Conservation (phyloP, 1,140 invertebrate species). For the Drosophila orena region DNA sequence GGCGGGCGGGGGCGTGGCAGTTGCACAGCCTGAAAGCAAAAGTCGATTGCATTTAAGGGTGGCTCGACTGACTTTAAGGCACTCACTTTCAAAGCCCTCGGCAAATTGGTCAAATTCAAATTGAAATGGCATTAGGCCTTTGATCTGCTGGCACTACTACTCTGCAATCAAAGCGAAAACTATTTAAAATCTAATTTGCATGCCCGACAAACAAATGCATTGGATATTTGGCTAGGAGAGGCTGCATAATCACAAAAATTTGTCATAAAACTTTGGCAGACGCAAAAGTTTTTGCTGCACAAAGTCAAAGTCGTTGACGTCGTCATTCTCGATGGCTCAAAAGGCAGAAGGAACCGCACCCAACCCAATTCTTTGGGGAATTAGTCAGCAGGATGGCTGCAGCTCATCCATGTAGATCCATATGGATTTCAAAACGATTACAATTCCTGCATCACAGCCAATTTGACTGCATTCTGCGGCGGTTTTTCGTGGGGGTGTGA, state of each 20-base stretch:
- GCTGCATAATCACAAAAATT: constrained; percentile 73
- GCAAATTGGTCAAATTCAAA: constrained; percentile 74
- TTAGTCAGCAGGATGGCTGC: constrained; percentile 13
- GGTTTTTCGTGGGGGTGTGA: constrained; percentile 17
- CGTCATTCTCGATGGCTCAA: constrained; percentile 40
- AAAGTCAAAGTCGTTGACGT: constrained; percentile 55
- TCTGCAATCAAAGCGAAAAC: constrained; percentile 67
- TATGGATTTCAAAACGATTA: constrained; percentile 53
- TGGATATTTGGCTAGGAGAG: constrained; percentile 24
- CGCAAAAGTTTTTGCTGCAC: constrained; percentile 60
- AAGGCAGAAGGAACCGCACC: constrained; percentile 25
- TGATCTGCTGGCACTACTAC: constrained; percentile 30
- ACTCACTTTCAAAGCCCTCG: constrained; percentile 1
- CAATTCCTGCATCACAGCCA: constrained; percentile 26
- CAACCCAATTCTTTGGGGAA: constrained; percentile 14
- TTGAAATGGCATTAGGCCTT: constrained; percentile 69
- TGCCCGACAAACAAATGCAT: constrained; percentile 60
- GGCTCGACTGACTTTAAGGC: constrained; percentile 45
- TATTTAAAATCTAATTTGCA: constrained; percentile 82
- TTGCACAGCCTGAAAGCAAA: constrained; percentile 34
- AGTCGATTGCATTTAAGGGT: constrained; percentile 62
- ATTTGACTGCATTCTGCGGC: constrained; percentile 51
- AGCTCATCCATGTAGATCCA: constrained; percentile 9
- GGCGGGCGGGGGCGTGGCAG: background rate
- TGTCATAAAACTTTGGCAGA: constrained; percentile 77